These are phyloP conservation scores for Batillaria attramentaria DNA, from an alignment of 1,140 invertebrate genomes.

Conservation along the genomic window DNA sequence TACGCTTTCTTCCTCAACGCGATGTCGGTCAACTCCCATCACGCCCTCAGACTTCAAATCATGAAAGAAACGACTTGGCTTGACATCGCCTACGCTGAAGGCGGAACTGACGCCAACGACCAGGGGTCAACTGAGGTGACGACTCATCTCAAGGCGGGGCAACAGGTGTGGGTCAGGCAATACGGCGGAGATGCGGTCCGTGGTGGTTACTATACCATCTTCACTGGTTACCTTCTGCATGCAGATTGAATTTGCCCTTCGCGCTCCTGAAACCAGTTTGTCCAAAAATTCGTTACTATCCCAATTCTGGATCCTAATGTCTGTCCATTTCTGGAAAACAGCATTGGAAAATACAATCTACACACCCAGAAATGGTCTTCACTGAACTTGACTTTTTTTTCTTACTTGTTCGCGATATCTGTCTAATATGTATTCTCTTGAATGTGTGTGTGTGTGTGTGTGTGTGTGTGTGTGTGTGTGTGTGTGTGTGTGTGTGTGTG, in stretches of 20 bases:
- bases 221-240: slow-evolving; percentile 12
- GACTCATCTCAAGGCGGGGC: neutral
- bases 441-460: too few relatives aligned
- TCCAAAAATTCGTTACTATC: too few relatives aligned
- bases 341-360: too few relatives aligned
- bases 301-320: too few relatives aligned
- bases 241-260: neutral
- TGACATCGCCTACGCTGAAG: neutral
- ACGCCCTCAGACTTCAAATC: neutral
- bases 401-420: too few relatives aligned
- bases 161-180: slow-evolving; percentile 18
- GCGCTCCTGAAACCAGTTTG: too few relatives aligned
- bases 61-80: neutral
- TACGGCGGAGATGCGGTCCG: neutral
- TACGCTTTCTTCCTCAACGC: slow-evolving; percentile 5
- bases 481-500: too few relatives aligned
- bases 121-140: slow-evolving; percentile 16
- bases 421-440: too few relatives aligned
- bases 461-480: too few relatives aligned
- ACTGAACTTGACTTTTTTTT: too few relatives aligned
- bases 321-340: too few relatives aligned
- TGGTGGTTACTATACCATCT: neutral
- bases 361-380: too few relatives aligned
- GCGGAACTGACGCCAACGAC: neutral
- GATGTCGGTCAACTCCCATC: neutral